These are phyloP conservation scores for Staurois parvus DNA, from an alignment of 2,797 vertebrate genomes.

Conservation along the genomic window DNA sequence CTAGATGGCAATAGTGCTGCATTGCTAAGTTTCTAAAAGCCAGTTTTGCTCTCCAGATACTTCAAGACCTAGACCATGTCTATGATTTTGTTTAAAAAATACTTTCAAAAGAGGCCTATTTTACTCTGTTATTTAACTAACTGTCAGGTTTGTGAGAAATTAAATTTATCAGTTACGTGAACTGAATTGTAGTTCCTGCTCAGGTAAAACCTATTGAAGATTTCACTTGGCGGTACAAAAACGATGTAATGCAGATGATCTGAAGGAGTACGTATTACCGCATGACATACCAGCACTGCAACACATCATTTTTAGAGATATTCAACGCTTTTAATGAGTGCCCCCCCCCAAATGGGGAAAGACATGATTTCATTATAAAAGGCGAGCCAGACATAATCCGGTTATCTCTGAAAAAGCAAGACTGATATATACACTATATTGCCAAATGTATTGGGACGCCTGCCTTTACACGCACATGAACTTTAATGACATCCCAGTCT, in stretches of 20 bases:
- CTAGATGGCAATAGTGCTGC: constrained; percentile 33
- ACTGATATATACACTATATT: background rate
- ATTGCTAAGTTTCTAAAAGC: background rate
- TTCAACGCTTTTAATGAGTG: background rate
- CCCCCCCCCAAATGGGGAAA: background rate
- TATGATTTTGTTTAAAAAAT: background rate
- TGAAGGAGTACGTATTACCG: background rate
- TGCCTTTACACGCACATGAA: too few species aligned
- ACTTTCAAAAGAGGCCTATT: background rate
- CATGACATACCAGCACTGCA: background rate
- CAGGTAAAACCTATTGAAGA: background rate
- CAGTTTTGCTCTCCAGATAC: background rate
- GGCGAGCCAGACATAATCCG: background rate
- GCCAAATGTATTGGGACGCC: too few species aligned
- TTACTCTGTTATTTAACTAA: constrained; percentile 33
- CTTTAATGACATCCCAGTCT: too few species aligned
- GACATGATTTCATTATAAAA: background rate
- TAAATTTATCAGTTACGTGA: constrained; percentile 36
- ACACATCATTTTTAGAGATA: background rate
- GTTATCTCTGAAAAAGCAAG: background rate
- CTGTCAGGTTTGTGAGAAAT: constrained; percentile 29
- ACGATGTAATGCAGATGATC: background rate
- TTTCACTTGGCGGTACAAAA: background rate
- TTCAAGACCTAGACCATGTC: background rate
- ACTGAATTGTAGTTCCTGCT: constrained; percentile 23